Percentiles rank a stretch among this genome's conserved stretches.
phyloP scores from a whole-genome alignment of 2,797 vertebrate species.

The Spea hammondii region DNA sequence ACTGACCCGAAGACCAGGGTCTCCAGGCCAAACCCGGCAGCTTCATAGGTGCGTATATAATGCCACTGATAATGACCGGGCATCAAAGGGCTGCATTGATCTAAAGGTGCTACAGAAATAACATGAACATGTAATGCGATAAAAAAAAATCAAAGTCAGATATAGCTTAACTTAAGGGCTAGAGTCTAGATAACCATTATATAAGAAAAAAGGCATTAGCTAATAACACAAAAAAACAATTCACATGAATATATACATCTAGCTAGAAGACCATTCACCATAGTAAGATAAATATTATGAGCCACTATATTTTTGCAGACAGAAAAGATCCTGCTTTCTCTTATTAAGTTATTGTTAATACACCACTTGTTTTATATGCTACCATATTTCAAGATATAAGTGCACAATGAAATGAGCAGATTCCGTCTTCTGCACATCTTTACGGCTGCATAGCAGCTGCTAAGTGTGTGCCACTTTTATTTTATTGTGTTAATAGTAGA shows the following conservation, averaged over 20 bases:
- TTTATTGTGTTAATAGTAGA: background rate
- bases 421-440: background rate
- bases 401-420: conserved; percentile 4
- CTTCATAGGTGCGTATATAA: too few relatives aligned
- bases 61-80: too few relatives aligned
- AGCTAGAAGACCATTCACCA: background rate
- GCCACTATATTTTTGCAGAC: background rate
- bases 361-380: background rate
- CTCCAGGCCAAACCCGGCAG: too few relatives aligned
- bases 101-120: too few relatives aligned
- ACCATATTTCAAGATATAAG: conserved; percentile 9
- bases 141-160: too few relatives aligned
- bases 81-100: too few relatives aligned
- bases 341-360: background rate
- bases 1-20: too few relatives aligned
- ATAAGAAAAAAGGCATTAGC: too few relatives aligned
- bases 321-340: background rate
- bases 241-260: background rate
- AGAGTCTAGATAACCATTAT: too few relatives aligned
- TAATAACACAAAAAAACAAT: too few relatives aligned
- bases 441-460: background rate
- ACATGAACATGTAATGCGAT: too few relatives aligned
- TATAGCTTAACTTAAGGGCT: too few relatives aligned
- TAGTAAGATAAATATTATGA: background rate
- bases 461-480: background rate